Base-by-base conservation (phyloP, 2,888 invertebrate genomes). In the Teleiodes luculella region DNA sequence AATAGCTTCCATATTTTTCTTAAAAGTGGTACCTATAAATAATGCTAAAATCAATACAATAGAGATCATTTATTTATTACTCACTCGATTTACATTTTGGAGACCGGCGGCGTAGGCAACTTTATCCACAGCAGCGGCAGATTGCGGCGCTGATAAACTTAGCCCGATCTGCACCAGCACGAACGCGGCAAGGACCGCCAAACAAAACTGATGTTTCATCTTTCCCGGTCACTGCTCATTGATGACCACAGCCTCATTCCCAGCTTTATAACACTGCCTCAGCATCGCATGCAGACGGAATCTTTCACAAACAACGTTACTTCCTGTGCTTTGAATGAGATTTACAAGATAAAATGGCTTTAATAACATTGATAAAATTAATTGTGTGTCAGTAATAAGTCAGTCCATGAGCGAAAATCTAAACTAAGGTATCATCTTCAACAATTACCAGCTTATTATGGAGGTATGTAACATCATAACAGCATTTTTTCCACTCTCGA, bases 221-320 rank as follows among this genome's bases (percentile, higher is more conserved):
- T 74, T 84, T 55, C 65, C 70, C 68, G 69, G 63, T 66, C 68
- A 68, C 71, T 72, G 63, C 68, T 72, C 56, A 72, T 70, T 69
- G 64, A 59, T 54, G 54, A 57, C 56, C 30, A 43, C 52, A 31
- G 50, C 31, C 50, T 56, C 55, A 52, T 51, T 31, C 49, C n/a
- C 16, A 43, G 58, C 70, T 80, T 76, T 84, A 83, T 83, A 83
- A 57, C 57, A 24, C 24, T 6, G 6, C 24, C 55, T 57, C 47
- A 56, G 58, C 52, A 63, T 80, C 67, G 80, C 81, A 78, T 81
- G 80, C 63, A 57, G 58, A 70, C 67, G 74, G 75, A 79, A 76
- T 70, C 74, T 75, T 76, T 82, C 76, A 79, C 77, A 83, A 78
- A 83, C 78, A 85, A 84, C 79, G 76, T 72, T 67, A 76, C 79